These are phyloP conservation scores for Marmota monax DNA, from an alignment of 2,113 vertebrate species.

Conservation along the genomic window DNA sequence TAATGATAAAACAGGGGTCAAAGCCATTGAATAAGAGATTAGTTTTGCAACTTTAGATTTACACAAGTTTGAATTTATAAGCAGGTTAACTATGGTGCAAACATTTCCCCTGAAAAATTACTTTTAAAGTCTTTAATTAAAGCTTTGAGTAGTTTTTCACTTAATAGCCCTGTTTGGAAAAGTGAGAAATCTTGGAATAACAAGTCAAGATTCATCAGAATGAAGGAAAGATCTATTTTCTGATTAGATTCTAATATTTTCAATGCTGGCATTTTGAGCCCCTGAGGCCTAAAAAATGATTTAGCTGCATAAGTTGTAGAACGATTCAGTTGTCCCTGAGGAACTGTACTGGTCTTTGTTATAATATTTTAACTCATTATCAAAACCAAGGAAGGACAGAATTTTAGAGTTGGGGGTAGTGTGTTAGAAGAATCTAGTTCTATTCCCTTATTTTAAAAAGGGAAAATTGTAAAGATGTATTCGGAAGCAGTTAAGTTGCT, in stretches of 20 bases:
- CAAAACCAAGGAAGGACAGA: conserved; percentile 17
- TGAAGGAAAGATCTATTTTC: neutral
- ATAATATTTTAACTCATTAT: conserved; percentile 15
- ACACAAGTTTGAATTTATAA: neutral
- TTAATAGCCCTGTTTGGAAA: neutral
- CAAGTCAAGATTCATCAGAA: neutral
- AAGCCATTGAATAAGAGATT: neutral
- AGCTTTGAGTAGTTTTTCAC: neutral
- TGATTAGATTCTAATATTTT: neutral
- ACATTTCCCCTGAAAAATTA: neutral
- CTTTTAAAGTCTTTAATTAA: neutral
- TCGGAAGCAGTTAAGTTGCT: neutral
- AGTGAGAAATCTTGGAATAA: neutral
- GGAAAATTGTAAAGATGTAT: neutral
- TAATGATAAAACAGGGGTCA: neutral
- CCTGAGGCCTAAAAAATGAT: neutral
- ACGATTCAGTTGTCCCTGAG: neutral
- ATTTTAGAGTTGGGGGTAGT: neutral
- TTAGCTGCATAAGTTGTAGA: neutral
- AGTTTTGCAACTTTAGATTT: neutral
- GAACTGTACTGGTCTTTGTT: neutral
- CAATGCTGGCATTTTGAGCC: neutral
- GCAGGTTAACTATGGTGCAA: neutral
- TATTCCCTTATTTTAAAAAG: neutral
- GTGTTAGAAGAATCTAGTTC: neutral